These are phyloP conservation scores for Varanus komodoensis DNA, from an alignment of 2,113 vertebrate genomes.

Conservation along the genomic window DNA sequence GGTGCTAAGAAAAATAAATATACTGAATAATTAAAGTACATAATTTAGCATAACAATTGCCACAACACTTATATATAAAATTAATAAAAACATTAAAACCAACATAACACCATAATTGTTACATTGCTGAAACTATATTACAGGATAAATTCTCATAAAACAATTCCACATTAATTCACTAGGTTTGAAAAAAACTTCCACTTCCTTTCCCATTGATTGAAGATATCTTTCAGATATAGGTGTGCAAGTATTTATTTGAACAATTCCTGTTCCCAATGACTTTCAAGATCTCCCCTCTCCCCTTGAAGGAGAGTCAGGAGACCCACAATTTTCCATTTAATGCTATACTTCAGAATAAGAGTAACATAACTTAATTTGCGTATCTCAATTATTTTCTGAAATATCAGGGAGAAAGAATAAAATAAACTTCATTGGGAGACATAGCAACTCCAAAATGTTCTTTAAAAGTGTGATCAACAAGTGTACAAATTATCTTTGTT, in stretches of 20 bases:
- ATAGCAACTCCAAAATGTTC: not conserved
- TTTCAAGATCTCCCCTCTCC: not conserved
- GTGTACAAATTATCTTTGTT: not conserved
- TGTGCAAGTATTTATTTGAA: not conserved
- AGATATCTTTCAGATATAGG: not conserved
- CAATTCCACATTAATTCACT: not conserved
- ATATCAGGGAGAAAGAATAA: not conserved
- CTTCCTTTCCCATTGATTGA: not conserved
- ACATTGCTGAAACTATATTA: no score
- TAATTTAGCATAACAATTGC: no score
- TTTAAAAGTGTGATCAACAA: not conserved
- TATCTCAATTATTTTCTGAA: not conserved
- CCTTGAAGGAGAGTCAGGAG: not conserved
- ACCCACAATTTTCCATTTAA: constrained; percentile 8
- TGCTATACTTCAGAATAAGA: not conserved
- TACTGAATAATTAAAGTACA: no score
- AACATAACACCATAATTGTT: no score
- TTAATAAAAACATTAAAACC: no score
- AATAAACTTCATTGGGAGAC: not conserved
- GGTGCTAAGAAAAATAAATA: no score
- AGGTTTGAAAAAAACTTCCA: not conserved
- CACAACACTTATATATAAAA: no score
- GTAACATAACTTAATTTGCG: constrained; percentile 14
- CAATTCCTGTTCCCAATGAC: not conserved
- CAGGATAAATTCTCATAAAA: not conserved